Percentiles rank a stretch among this genome's conserved stretches.
phyloP scores from a whole-genome alignment of 1,140 invertebrate genomes.

The Dreissena rostriformis region DNA sequence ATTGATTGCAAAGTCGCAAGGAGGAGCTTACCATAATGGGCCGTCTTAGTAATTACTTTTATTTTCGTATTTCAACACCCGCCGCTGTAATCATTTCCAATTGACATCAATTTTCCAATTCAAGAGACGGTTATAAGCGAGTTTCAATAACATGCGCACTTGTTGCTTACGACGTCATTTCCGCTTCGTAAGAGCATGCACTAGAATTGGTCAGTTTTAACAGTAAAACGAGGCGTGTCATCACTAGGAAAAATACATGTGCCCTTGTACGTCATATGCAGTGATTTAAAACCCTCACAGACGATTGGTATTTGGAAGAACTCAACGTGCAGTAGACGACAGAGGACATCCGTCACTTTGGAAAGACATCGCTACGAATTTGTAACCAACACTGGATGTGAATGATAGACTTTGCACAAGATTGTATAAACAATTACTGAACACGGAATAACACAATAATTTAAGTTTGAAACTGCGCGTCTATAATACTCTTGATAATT shows the following conservation, averaged over 20 bases:
- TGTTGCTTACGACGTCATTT: slow-evolving; percentile 12
- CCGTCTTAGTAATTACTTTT: slow-evolving; percentile 38
- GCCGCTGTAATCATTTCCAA: slow-evolving; percentile 36
- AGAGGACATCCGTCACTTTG: background rate
- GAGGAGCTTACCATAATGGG: slow-evolving; percentile 38
- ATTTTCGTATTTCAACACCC: slow-evolving; percentile 29
- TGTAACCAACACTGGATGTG: too few relatives aligned
- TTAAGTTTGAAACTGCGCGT: too few relatives aligned
- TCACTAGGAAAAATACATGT: slow-evolving; percentile 9
- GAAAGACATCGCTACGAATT: too few relatives aligned
- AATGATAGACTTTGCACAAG: too few relatives aligned
- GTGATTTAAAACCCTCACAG: slow-evolving; percentile 14
- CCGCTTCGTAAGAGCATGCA: slow-evolving; percentile 9
- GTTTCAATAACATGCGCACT: slow-evolving; percentile 7
- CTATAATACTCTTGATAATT: too few relatives aligned
- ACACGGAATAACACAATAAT: too few relatives aligned
- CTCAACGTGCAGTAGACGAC: background rate
- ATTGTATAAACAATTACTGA: too few relatives aligned
- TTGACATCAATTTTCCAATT: slow-evolving; percentile 44
- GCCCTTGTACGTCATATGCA: slow-evolving; percentile 21
- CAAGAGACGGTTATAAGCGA: slow-evolving; percentile 2
- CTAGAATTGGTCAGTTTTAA: slow-evolving; percentile 1
- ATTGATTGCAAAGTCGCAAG: slow-evolving; percentile 36
- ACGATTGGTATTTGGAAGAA: background rate
- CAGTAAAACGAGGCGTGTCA: slow-evolving; percentile 31